Evolutionary conservation across 2,797 vertebrate genomes (phyloP).

Genomic region (Scyliorhinus canicula): DNA sequence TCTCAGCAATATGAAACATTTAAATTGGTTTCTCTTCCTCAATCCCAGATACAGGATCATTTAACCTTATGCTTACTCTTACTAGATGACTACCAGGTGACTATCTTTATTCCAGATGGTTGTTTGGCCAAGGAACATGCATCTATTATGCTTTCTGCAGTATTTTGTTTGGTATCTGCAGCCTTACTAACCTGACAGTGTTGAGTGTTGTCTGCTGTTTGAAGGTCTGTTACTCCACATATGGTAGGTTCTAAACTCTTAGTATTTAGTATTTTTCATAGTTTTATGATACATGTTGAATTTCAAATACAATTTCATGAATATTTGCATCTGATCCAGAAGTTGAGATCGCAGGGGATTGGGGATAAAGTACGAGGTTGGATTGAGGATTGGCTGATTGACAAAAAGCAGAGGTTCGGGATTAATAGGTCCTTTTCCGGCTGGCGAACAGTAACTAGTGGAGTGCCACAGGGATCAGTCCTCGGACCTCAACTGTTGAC

Average conservation of each 20-base stretch:
- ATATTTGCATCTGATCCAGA: too few relatives aligned
- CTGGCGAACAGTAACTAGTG: too few relatives aligned
- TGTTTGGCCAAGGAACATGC: slow-evolving; percentile 67
- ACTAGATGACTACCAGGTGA: background rate
- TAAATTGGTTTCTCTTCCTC: background rate
- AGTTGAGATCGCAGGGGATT: too few relatives aligned
- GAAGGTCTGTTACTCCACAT: slow-evolving; percentile 72
- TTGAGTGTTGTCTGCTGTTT: slow-evolving; percentile 75
- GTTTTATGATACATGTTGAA: background rate
- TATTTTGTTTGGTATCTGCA: slow-evolving; percentile 65
- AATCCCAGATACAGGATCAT: background rate
- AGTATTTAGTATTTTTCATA: slow-evolving; percentile 26
- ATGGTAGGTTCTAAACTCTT: slow-evolving; percentile 57
- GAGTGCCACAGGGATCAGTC: too few relatives aligned
- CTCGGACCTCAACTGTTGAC: too few relatives aligned
- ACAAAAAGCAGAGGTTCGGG: too few relatives aligned
- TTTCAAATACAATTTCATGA: background rate
- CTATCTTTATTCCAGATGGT: slow-evolving; percentile 53
- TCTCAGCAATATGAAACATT: background rate
- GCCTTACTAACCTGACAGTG: slow-evolving; percentile 65
- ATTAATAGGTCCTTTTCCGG: too few relatives aligned
- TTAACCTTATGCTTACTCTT: background rate
- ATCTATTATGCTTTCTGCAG: slow-evolving; percentile 73
- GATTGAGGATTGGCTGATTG: too few relatives aligned
- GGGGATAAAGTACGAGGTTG: too few relatives aligned